Evolutionary conservation across 92 coral and sea anemone genomes (phyloP), one percentile per base, ranked within the genome.

Genomic region (Heliopora coerulea): DNA sequence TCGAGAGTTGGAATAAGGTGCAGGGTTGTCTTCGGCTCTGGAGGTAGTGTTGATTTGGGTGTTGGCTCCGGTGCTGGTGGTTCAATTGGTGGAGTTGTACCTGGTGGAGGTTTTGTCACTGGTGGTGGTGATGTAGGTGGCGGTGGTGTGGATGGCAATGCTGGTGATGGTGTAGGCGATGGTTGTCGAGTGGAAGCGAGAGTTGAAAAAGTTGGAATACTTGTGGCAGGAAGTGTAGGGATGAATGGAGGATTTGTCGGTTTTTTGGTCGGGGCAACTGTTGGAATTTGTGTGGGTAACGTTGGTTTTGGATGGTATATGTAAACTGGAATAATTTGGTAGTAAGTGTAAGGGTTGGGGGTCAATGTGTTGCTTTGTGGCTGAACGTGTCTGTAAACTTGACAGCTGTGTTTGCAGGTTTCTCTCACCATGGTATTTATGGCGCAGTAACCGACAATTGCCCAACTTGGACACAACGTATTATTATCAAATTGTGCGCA

Each of bases 381-480:
- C 17, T 23, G 56, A 23, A 20, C 58, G 25, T 54, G 0, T n/a
- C 54, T 23, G 32, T 70, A 70, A 12, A 70, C 50, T 48, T 52
- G 24, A 25, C 77, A 70, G 27, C 77, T 70, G 49, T 70, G 50
- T 8, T 52, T 19, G 33, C 77, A 70, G 17, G 18, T 19, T 54
- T 54, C 50, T 54, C 59, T 2, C 27, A 70, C 48, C 40, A 30
- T 58, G 11, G 21, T 12, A 54, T 54, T 50, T 0, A 5, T 1
- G 62, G 18, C 17, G 35, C 77, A 70, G 49, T 50, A 70, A 52
- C 77, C 77, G 54, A 29, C 52, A 3, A 30, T 30, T 3, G 48
- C 77, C 77, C 77, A 70, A 6, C 46, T 33, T 52, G 77, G 77
- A 18, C 77, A 70, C 25, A 70, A 70, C 1, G 63, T 54, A 26